Percentiles rank a stretch among this genome's conserved stretches.
These are phyloP conservation scores for Monomorium pharaonis DNA, from an alignment of 1,140 invertebrate genomes.

Conservation along the genomic window DNA sequence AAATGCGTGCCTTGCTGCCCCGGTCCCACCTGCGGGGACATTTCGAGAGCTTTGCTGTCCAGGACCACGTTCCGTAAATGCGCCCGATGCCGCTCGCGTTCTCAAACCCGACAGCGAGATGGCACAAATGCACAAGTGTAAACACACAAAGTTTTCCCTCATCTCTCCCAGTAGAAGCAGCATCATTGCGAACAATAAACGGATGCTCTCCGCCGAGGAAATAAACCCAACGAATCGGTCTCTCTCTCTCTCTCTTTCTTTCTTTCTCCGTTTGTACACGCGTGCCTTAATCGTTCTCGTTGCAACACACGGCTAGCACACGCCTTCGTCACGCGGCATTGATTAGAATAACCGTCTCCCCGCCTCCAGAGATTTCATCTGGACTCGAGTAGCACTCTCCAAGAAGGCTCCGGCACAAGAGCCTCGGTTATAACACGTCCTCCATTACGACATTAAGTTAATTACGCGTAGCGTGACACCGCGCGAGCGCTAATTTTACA, in stretches of 20 bases:
- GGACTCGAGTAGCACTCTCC: not conserved
- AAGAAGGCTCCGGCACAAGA: not conserved
- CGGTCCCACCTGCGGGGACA: slow-evolving; percentile 29
- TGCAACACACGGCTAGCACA: slow-evolving; percentile 33
- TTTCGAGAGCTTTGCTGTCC: slow-evolving; percentile 33
- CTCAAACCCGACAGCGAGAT: not conserved
- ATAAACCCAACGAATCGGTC: slow-evolving; percentile 4
- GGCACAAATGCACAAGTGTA: not conserved
- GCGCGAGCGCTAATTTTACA: not conserved
- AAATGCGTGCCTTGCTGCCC: not conserved
- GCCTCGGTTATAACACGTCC: not conserved
- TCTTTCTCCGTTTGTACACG: slow-evolving; percentile 7
- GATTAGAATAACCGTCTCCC: slow-evolving; percentile 10
- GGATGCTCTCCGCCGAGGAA: slow-evolving; percentile 20
- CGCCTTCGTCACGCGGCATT: slow-evolving; percentile 44
- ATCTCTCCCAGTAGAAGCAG: not conserved
- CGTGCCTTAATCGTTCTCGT: slow-evolving; percentile 32
- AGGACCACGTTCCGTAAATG: slow-evolving; percentile 17
- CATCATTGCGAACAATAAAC: slow-evolving; percentile 9
- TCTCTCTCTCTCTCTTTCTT: not conserved
- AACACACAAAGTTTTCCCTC: not conserved
- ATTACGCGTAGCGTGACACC: not conserved
- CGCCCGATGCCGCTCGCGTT: not conserved
- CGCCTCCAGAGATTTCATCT: slow-evolving; percentile 11
- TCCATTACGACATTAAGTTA: not conserved